A percentile compares a stretch with the other conserved stretches of the same genome.
Conservation (phyloP, 2,113 vertebrate species). For the Ceuthmochares aereus region DNA sequence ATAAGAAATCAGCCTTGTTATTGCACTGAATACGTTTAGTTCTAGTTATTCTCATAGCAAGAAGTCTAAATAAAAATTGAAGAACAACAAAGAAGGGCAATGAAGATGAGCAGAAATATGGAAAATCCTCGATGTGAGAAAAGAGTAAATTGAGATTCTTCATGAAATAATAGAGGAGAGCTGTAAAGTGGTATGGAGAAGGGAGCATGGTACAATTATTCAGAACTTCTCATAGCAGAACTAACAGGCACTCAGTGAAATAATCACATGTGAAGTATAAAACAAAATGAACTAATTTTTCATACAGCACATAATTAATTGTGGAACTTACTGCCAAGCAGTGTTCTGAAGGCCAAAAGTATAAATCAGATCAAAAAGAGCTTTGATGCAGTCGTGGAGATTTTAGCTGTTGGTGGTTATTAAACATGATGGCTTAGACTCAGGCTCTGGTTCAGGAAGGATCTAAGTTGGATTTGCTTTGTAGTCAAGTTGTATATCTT, state of each 20-base stretch:
- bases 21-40: background rate
- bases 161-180: background rate
- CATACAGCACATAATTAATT: slow-evolving; percentile 40
- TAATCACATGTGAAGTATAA: slow-evolving; percentile 51
- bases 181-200: background rate
- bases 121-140: background rate
- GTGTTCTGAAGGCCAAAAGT: slow-evolving; percentile 40
- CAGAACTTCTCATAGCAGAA: background rate
- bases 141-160: background rate
- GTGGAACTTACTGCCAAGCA: slow-evolving; percentile 32
- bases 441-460: background rate
- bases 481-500: background rate
- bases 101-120: background rate
- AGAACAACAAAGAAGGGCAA: background rate
- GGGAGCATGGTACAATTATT: background rate
- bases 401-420: slow-evolving; percentile 32
- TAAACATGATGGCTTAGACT: background rate
- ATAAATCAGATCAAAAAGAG: slow-evolving; percentile 59
- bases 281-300: slow-evolving; percentile 59
- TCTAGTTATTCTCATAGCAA: background rate
- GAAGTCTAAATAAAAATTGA: background rate
- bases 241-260: slow-evolving; percentile 17
- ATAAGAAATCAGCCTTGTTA: background rate
- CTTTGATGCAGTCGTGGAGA: slow-evolving; percentile 6
- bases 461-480: background rate